phyloP scores from a whole-genome alignment of 2,888 invertebrate genomes.

The Poecilus cupreus region DNA sequence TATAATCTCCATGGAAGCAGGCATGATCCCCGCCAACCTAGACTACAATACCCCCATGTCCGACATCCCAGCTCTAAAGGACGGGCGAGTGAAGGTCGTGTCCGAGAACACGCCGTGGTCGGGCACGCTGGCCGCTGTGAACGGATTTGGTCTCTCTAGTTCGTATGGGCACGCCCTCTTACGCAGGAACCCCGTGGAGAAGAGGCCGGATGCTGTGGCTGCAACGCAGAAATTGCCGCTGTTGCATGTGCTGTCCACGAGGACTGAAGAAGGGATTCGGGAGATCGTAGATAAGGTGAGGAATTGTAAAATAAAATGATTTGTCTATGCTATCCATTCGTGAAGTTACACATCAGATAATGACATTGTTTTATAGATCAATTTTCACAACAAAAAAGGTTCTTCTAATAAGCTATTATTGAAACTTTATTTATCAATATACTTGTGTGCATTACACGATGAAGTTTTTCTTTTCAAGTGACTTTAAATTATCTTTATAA shows the following conservation, averaged over 20 bases:
- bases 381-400: too few species aligned
- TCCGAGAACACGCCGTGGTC: slow-evolving; percentile 87
- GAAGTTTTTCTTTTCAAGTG: too few species aligned
- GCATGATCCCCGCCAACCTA: slow-evolving; percentile 91
- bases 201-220: slow-evolving; percentile 71
- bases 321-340: too few species aligned
- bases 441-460: too few species aligned
- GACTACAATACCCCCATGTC: slow-evolving; percentile 92
- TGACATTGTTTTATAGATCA: too few species aligned
- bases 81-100: slow-evolving; percentile 80
- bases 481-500: too few species aligned
- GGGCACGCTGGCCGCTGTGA: slow-evolving; percentile 91
- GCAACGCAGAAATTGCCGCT: slow-evolving; percentile 74
- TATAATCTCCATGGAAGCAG: slow-evolving; percentile 90
- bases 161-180: slow-evolving; percentile 93
- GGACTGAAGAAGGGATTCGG: slow-evolving; percentile 87
- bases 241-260: slow-evolving; percentile 86
- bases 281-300: slow-evolving; percentile 75
- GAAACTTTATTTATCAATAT: too few species aligned
- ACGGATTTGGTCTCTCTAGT: slow-evolving; percentile 98
- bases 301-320: background rate
- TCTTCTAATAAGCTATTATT: too few species aligned
- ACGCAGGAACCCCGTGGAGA: slow-evolving; percentile 79
- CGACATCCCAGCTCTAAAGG: slow-evolving; percentile 88
- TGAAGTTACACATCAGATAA: too few species aligned